Evolutionary conservation across 2,113 vertebrate genomes (phyloP).

Genomic region (Percina caprodes): DNA sequence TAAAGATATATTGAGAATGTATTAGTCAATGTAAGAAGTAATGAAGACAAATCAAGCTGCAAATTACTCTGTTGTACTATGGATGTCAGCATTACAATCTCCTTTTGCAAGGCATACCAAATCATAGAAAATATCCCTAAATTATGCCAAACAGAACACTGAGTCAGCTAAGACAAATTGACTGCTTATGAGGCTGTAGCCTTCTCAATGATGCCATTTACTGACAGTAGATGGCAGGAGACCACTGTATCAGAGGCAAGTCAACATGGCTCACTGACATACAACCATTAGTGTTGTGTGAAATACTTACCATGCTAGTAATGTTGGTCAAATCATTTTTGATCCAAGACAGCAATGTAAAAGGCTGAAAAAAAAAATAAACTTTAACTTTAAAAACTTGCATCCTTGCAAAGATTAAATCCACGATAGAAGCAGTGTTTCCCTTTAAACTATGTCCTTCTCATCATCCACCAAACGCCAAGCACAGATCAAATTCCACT

Average conservation of each 20-base stretch:
- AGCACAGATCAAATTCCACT: not conserved
- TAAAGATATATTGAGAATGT: no score
- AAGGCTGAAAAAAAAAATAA: no score
- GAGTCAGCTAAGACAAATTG: not conserved
- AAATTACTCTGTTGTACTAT: not conserved
- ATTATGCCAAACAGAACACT: not conserved
- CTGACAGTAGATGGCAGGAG: conserved; percentile 56
- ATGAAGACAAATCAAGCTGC: not conserved
- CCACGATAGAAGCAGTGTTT: not conserved
- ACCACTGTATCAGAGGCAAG: not conserved
- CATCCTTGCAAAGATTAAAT: not conserved
- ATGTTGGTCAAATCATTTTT: not conserved
- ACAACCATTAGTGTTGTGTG: not conserved
- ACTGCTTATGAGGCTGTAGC: not conserved
- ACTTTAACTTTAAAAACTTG: not conserved
- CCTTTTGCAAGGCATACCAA: no score
- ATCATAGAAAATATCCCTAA: not conserved
- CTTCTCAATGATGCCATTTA: not conserved
- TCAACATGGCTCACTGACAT: not conserved
- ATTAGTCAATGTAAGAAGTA: not conserved
- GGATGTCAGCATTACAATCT: not conserved
- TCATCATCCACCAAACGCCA: not conserved
- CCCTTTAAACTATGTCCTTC: not conserved
- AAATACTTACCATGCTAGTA: not conserved
- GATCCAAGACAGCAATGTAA: not conserved